phyloP scores from a whole-genome alignment of 1,140 invertebrate species.

The Drosophila biarmipes region DNA sequence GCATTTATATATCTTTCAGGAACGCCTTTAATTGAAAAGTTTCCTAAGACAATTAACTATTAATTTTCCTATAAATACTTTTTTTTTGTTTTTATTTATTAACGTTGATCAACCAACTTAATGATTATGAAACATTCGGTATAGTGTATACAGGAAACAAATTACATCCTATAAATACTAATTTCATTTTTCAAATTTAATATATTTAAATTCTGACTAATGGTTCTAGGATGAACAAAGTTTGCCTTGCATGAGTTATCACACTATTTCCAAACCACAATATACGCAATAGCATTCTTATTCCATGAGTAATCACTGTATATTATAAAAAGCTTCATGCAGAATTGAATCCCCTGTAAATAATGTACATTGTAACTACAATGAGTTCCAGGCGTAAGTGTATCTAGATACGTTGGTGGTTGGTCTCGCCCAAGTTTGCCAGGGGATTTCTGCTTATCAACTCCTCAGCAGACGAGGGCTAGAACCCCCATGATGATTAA shows the following conservation, averaged over 20 bases:
- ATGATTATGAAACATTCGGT: too few species aligned
- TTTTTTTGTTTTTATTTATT: too few species aligned
- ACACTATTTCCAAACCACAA: not conserved
- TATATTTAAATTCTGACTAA: not conserved
- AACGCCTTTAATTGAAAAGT: not conserved
- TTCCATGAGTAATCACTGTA: constrained; percentile 7
- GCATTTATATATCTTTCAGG: not conserved
- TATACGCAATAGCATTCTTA: not conserved
- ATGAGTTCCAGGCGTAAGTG: constrained; percentile 3
- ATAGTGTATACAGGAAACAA: too few species aligned
- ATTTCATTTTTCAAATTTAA: too few species aligned
- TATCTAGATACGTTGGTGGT: constrained; percentile 23
- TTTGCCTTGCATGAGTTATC: not conserved
- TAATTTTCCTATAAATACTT: too few species aligned
- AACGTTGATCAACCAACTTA: too few species aligned
- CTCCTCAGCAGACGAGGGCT: constrained; percentile 16
- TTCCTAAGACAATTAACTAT: not conserved
- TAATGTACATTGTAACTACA: not conserved
- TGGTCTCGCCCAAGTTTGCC: constrained; percentile 26
- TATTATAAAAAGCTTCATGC: not conserved
- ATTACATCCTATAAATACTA: too few species aligned
- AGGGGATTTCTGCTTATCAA: constrained; percentile 53
- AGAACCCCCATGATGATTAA: constrained; percentile 24
- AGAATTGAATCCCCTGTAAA: constrained; percentile 24
- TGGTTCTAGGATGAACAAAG: not conserved